These are phyloP conservation scores for Camelus dromedarius DNA, from an alignment of 2,113 vertebrate species.

Conservation along the genomic window DNA sequence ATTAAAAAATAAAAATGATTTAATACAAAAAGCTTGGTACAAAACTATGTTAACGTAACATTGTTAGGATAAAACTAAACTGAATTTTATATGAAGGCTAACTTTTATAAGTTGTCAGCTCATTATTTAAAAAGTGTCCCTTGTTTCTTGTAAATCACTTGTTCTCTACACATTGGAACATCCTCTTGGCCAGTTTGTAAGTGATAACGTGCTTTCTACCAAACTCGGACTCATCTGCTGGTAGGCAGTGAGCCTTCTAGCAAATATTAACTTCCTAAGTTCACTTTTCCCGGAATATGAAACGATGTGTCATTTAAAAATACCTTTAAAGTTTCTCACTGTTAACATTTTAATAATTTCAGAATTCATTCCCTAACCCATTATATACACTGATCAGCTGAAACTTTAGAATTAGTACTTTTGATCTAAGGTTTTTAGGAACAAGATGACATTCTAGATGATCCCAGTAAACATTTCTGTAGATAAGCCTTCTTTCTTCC, in stretches of 20 bases:
- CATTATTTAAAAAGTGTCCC: not conserved
- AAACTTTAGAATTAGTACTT: not conserved
- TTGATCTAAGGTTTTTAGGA: not conserved
- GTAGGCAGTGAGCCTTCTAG: not conserved
- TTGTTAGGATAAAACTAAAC: not conserved
- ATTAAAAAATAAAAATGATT: not conserved
- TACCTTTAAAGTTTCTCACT: not conserved
- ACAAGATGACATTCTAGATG: not conserved
- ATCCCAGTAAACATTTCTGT: not conserved
- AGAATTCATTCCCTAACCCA: not conserved
- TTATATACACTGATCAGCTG: not conserved
- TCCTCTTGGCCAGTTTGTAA: not conserved
- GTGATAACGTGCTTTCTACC: not conserved
- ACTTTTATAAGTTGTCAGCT: not conserved
- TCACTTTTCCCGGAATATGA: not conserved
- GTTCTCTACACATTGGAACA: not conserved
- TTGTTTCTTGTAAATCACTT: not conserved
- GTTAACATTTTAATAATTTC: not conserved
- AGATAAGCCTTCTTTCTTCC: not conserved
- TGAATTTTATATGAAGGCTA: not conserved
- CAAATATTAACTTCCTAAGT: not conserved
- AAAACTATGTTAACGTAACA: not conserved
- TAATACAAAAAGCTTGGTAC: not conserved
- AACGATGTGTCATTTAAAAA: not conserved
- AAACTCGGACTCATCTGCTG: not conserved